phyloP scores from a whole-genome alignment of 2,888 invertebrate species.

The Ramazzottius varieornatus region DNA sequence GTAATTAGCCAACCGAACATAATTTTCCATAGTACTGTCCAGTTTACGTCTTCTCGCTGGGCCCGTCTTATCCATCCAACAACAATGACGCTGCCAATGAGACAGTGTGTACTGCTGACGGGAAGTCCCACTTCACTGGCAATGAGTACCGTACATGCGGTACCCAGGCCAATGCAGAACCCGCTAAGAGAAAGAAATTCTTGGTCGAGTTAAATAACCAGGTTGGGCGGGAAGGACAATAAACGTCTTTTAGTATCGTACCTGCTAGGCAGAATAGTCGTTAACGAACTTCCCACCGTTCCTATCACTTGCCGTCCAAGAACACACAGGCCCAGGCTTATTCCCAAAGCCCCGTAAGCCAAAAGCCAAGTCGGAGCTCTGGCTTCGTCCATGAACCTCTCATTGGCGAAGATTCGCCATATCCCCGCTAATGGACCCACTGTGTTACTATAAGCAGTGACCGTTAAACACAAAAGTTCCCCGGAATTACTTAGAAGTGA shows the following conservation, averaged over 20 bases:
- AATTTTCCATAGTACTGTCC: conserved; percentile 8
- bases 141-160: conserved; percentile 14
- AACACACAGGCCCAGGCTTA: conserved; percentile 8
- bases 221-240: no score
- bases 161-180: conserved; percentile 14
- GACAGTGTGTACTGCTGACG: conserved; percentile 14
- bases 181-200: conserved; percentile 8
- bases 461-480: no score
- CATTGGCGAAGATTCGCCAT: conserved; percentile 10
- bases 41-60: conserved; percentile 12
- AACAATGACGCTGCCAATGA: conserved; percentile 14
- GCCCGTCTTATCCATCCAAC: conserved; percentile 13
- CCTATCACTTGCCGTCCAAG: conserved; percentile 10
- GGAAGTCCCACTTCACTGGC: conserved; percentile 13
- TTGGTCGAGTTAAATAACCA: no score
- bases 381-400: background rate
- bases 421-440: conserved; percentile 14
- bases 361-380: conserved; percentile 4
- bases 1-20: conserved; percentile 9
- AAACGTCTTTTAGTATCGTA: background rate
- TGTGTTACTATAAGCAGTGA: conserved; percentile 13
- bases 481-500: background rate
- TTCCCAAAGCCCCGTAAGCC: conserved; percentile 8
- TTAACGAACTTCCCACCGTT: conserved; percentile 9
- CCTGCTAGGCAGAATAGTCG: conserved; percentile 9